A percentile compares a stretch with the other conserved stretches of the same genome.
phyloP scores from a whole-genome alignment of 1,140 invertebrate genomes.

The Lanistes nyassanus region DNA sequence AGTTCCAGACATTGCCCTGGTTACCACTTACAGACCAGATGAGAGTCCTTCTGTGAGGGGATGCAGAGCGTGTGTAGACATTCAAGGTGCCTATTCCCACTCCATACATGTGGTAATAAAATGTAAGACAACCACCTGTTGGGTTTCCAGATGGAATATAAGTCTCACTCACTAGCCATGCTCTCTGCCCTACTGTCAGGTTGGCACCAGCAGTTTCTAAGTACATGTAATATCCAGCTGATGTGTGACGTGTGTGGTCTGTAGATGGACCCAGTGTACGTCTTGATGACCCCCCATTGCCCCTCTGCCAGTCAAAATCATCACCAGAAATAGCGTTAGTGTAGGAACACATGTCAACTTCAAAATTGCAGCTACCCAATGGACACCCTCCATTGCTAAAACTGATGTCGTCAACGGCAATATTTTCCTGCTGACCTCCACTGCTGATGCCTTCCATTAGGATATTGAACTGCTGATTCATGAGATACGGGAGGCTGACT shows the following conservation, averaged over 20 bases:
- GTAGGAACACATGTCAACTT: conserved; percentile 59
- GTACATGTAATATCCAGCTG: conserved; percentile 54
- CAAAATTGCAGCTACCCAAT: conserved; percentile 56
- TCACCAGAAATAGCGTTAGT: conserved; percentile 47
- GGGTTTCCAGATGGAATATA: conserved; percentile 24
- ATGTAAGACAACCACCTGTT: conserved; percentile 45
- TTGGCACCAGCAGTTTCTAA: conserved; percentile 53
- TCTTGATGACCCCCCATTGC: conserved; percentile 56
- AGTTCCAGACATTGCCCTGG: conserved; percentile 46
- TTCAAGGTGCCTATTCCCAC: conserved; percentile 49
- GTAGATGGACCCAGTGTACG: conserved; percentile 45
- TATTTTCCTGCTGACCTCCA: conserved; percentile 69
- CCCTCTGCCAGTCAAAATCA: conserved; percentile 60
- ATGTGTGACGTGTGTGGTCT: conserved; percentile 48
- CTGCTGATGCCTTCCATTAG: conserved; percentile 40
- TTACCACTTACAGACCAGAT: conserved; percentile 30
- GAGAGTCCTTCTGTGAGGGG: conserved; percentile 18
- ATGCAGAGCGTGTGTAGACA: conserved; percentile 41
- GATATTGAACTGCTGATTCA: not conserved
- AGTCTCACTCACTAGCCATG: conserved; percentile 52
- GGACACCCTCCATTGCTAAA: conserved; percentile 50
- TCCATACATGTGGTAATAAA: conserved; percentile 82
- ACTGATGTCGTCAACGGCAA: conserved; percentile 61
- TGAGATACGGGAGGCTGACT: conserved; percentile 21
- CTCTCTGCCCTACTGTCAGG: conserved; percentile 47